Base-by-base conservation (phyloP, 2,888 invertebrate species). In the Hirtodrosophila confusa region DNA sequence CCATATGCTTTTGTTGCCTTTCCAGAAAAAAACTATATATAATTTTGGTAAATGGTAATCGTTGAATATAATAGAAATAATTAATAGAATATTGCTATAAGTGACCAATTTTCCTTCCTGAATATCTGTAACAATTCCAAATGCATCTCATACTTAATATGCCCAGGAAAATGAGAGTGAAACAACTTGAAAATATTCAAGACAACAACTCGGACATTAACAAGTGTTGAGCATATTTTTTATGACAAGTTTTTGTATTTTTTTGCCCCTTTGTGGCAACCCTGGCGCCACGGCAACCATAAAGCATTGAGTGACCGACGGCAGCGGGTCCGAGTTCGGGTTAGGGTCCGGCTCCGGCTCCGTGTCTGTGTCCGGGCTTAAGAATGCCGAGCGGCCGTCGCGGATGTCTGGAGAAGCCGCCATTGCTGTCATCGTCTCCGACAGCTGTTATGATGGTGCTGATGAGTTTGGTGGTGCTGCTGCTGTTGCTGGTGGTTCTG, bases 161-260 rank as follows among this genome's bases (percentile, higher is more conserved):
- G 48, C 57, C 54, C 61, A 48, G n/a, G 48, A 12, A 54, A 55
- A 33, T 43, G 41, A 50, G 2, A 17, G 44, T 31, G 44, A 39
- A 69, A 60, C 33, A 67, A 67, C 50, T 68, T 48, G 53, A 27
- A 27, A 44, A 56, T 49, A 29, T 36, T 10, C 41, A 44, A 68
- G 56, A 53, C 61, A 48, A 35, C 29, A 10, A 29, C 41, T 45
- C 35, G 41, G 66, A 70, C 86, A 72, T 68, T 69, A 84, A 85
- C 84, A 84, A 86, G 88, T 75, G 83, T 71, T 61, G 72, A 73
- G 69, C 70, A 82, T 77, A 84, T 85, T 84, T 80, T 86, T 85
- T 72, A 80, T 56, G 76, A 73, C 78, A 76, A 69, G 36, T 69
- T 72, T 47, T 57, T 39, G 45, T 39, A 35, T 60, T 29, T 36